Conservation (phyloP, 2,113 vertebrate species). For the Chiloscyllium plagiosum region DNA sequence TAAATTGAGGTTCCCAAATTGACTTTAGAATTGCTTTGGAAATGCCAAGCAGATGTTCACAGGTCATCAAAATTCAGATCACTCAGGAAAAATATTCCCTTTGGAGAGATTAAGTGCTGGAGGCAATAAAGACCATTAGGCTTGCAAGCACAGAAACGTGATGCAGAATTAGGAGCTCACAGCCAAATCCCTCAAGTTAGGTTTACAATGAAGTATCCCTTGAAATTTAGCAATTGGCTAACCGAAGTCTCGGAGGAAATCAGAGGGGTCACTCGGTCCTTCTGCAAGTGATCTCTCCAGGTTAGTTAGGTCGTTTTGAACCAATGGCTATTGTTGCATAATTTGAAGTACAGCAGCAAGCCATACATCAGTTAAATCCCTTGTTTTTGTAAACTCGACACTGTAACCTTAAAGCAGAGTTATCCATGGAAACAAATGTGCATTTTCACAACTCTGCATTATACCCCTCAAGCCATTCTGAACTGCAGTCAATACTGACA, state of each 20-base stretch:
- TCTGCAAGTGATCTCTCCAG: neutral
- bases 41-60: neutral
- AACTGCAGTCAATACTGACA: neutral
- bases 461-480: neutral
- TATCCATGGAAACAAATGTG: neutral
- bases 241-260: neutral
- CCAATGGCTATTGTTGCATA: neutral
- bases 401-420: neutral
- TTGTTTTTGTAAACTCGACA: neutral
- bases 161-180: neutral
- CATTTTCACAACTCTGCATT: neutral
- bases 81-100: neutral
- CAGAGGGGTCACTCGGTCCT: neutral
- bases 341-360: neutral
- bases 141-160: neutral
- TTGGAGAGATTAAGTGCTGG: neutral
- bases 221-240: constrained; percentile 14
- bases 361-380: too few relatives aligned
- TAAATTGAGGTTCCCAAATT: neutral
- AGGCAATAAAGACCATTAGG: neutral
- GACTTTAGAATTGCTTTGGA: neutral
- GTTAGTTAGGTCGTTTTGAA: neutral
- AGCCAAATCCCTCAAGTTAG: neutral
- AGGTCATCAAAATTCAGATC: constrained; percentile 6
- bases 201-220: neutral